Base-by-base conservation (phyloP, 1,140 invertebrate genomes). In the Homalodisca vitripennis region DNA sequence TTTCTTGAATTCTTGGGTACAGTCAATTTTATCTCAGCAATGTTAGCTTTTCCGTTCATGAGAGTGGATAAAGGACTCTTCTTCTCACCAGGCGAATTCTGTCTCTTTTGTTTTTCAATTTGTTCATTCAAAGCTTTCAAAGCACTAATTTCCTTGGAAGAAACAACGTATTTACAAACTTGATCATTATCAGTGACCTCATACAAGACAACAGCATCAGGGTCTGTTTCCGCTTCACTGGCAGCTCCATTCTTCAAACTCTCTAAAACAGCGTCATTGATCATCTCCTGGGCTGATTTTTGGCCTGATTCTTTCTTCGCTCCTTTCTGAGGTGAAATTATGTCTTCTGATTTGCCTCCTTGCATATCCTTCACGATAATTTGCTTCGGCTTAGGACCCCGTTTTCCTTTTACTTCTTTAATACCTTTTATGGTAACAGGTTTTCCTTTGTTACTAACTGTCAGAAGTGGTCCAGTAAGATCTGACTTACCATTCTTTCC, bases 81-180 rank as follows among this genome's bases (percentile, higher is more conserved):
- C 13, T 71, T 57, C 46, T 57, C 53, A 60, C 22, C 31, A 1
- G 30, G 53, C 6, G 68, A 46, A 27, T 70, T 51, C 22, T 70
- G 55, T 47, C 70, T 74, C 32, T 74, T 74, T 22, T 71, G 69
- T 47, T 73, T 68, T 14, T 67, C 41, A 6, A 73, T 60, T 32
- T 68, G 66, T 64, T 74, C 73, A 60, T 74, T 74, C 29, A 74
- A 62, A 14, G 67, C 66, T 51, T 71, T 74, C 17, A 76, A 70
- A 29, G 70, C 69, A 64, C 69, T 71, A 17, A 76, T 71, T 32
- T 76, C 75, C 57, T 75, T 75, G 10, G 75, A 69, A 6, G 75
- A 74, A 3, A 76, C 53, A 10, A 76, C 75, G 71, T 73, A 75
- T 65, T 76, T 76, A 68, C 74, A 72, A 13, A 76, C 68, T 31